Percentiles rank a stretch among this genome's conserved stretches.
Conservation (phyloP, 2,797 vertebrate species). For the Ispidina lecontei region DNA sequence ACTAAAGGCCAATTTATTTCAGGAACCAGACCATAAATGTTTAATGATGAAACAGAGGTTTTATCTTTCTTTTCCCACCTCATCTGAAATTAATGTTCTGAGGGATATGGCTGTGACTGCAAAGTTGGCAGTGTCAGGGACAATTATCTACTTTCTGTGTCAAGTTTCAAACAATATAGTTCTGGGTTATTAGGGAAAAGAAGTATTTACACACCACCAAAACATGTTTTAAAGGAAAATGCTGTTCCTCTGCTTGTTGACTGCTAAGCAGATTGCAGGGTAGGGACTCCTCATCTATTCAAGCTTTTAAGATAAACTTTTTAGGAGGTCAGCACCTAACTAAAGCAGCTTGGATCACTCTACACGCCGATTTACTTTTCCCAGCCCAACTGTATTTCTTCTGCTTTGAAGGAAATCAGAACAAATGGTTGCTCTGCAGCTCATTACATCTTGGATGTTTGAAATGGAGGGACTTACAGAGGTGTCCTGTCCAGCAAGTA, state of each 20-base stretch:
- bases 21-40: background rate
- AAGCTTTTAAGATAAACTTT: background rate
- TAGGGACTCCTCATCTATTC: background rate
- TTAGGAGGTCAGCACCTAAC: background rate
- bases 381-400: background rate
- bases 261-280: background rate
- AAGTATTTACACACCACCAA: background rate
- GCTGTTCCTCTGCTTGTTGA: background rate
- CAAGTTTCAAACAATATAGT: background rate
- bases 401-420: background rate
- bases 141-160: background rate
- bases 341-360: background rate
- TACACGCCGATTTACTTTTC: background rate
- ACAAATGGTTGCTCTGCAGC: background rate
- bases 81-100: conserved; percentile 20
- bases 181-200: background rate
- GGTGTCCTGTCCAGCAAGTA: background rate
- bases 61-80: conserved; percentile 1
- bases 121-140: background rate
- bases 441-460: background rate
- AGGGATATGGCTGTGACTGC: background rate
- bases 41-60: conserved; percentile 2
- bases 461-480: background rate
- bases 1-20: background rate
- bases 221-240: background rate